phyloP scores from a whole-genome alignment of 1,140 invertebrate genomes.

The Myzus persicae region DNA sequence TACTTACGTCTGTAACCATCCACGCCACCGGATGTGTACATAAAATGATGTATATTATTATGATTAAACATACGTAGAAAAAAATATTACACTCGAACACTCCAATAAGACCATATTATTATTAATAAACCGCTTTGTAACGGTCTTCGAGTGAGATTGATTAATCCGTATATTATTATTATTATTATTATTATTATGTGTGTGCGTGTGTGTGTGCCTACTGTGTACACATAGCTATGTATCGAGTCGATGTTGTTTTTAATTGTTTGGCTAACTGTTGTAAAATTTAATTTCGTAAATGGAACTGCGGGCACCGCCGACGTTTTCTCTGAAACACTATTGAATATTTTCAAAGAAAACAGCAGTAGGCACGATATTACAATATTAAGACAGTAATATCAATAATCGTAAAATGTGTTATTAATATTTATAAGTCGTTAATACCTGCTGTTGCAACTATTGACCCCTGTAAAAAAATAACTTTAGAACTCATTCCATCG shows the following conservation, averaged over 20 bases:
- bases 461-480: background rate
- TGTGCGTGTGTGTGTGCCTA: background rate
- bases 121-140: background rate
- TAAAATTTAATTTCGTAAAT: slow-evolving; percentile 22
- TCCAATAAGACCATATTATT: slow-evolving; percentile 8
- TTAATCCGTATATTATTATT: background rate
- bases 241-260: background rate
- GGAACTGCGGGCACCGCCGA: background rate
- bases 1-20: background rate
- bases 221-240: background rate
- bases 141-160: background rate
- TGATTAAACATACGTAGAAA: background rate
- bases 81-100: background rate
- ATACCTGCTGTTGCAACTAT: background rate
- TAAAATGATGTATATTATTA: background rate
- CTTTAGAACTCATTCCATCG: background rate
- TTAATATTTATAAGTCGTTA: background rate
- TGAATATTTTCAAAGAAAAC: background rate
- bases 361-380: background rate
- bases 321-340: background rate
- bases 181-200: background rate
- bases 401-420: background rate
- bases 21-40: background rate
- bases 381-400: background rate
- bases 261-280: background rate